phyloP scores from a whole-genome alignment of 2,113 vertebrate genomes.

The Oriolus oriolus region DNA sequence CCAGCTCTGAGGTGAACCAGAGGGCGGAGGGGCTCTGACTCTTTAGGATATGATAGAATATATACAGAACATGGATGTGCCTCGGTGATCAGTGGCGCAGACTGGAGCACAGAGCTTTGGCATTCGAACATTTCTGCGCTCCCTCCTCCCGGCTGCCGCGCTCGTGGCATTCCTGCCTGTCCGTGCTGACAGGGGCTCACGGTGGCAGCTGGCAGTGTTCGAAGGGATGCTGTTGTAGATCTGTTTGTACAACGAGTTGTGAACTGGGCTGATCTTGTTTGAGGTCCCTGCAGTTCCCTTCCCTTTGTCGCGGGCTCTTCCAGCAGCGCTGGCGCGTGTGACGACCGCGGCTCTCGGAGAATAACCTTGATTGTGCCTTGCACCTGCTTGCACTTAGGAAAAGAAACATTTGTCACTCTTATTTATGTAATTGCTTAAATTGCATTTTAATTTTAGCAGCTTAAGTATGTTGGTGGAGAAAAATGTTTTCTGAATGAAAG shows the following conservation, averaged over 20 bases:
- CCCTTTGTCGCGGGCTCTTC: neutral
- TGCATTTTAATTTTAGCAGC: slow-evolving; percentile 44
- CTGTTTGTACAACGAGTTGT: neutral
- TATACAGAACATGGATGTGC: no score
- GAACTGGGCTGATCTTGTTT: neutral
- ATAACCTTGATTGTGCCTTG: neutral
- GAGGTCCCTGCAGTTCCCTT: neutral
- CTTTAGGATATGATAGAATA: no score
- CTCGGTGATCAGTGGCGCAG: accelerated
- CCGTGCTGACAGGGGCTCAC: neutral
- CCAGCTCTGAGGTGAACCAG: neutral
- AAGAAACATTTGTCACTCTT: slow-evolving; percentile 56
- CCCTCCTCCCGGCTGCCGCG: neutral
- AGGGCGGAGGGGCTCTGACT: neutral
- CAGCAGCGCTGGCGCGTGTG: accelerated
- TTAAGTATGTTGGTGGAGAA: slow-evolving; percentile 5
- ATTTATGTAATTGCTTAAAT: slow-evolving; percentile 41
- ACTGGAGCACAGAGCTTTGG: neutral
- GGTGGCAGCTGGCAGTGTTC: neutral
- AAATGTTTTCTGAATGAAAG: slow-evolving; percentile 46
- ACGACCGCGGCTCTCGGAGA: neutral
- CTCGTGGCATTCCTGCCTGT: accelerated
- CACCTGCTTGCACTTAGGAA: slow-evolving; percentile 55
- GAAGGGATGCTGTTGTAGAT: neutral
- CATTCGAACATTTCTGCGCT: accelerated